A percentile compares a stretch with the other conserved stretches of the same genome.
These are phyloP conservation scores for Neodiprion lecontei DNA, from an alignment of 1,140 invertebrate genomes.

Conservation along the genomic window DNA sequence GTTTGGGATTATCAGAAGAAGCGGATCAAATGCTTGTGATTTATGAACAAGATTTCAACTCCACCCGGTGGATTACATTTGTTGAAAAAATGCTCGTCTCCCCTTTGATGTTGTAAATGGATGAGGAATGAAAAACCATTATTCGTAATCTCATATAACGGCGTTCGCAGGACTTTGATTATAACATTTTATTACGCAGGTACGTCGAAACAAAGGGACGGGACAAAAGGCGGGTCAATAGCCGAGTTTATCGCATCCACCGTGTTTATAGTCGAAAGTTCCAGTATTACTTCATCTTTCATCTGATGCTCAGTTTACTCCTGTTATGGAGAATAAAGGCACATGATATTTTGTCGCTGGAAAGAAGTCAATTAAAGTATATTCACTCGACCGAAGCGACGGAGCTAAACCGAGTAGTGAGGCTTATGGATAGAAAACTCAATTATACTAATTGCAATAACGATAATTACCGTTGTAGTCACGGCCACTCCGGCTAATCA, in stretches of 20 bases:
- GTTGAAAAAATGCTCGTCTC: not conserved
- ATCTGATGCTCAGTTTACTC: too few relatives aligned
- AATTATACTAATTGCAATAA: not conserved
- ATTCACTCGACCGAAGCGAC: too few relatives aligned
- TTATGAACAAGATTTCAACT: not conserved
- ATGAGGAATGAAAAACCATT: not conserved
- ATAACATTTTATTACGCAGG: not conserved
- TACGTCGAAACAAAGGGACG: too few relatives aligned
- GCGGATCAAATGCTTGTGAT: not conserved
- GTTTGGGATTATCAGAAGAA: too few relatives aligned
- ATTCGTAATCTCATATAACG: not conserved
- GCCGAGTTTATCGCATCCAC: too few relatives aligned
- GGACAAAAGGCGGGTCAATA: too few relatives aligned
- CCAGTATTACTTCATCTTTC: too few relatives aligned
- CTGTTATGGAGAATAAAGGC: too few relatives aligned
- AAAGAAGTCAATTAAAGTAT: too few relatives aligned
- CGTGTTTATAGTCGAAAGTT: too few relatives aligned
- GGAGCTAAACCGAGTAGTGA: too few relatives aligned
- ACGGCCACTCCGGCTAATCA: not conserved
- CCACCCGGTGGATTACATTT: not conserved
- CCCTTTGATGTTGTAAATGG: not conserved
- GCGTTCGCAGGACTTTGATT: not conserved
- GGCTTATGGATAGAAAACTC: not conserved
- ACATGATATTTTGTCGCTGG: too few relatives aligned
- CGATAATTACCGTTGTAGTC: not conserved